Evolutionary conservation across 2,113 vertebrate genomes (phyloP).

Genomic region (Chauna torquata): DNA sequence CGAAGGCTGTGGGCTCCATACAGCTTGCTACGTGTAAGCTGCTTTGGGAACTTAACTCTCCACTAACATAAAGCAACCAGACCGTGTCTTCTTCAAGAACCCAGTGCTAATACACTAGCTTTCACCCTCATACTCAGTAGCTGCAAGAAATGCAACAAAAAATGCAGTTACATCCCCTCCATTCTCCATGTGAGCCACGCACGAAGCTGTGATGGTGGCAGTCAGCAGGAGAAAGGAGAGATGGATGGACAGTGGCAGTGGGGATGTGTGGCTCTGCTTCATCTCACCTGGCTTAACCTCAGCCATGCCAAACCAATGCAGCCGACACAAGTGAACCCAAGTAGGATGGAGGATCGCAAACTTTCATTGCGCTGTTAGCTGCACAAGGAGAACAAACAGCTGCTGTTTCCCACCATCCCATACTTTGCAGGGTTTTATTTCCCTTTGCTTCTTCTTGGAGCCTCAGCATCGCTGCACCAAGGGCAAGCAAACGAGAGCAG

Average conservation of each 20-base stretch:
- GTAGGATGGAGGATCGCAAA: background rate
- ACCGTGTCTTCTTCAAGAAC: background rate
- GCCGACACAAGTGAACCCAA: background rate
- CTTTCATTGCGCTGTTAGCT: background rate
- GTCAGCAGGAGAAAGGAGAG: background rate
- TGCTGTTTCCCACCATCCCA: background rate
- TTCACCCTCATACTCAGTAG: background rate
- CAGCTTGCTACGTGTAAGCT: background rate
- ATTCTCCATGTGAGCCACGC: background rate
- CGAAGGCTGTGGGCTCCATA: background rate
- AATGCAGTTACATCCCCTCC: background rate
- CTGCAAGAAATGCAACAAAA: background rate
- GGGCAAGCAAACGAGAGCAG: background rate
- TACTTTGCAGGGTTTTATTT: background rate
- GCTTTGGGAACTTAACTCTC: background rate
- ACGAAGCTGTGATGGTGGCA: rapidly evolving
- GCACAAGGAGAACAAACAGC: background rate
- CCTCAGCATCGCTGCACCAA: rapidly evolving
- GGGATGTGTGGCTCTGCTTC: background rate
- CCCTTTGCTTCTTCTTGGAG: background rate
- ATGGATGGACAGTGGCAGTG: background rate
- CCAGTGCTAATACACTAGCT: rapidly evolving
- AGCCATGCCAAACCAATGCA: rapidly evolving
- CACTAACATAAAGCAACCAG: background rate
- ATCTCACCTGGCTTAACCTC: background rate